These are phyloP conservation scores for Scomber japonicus DNA, from an alignment of 2,113 vertebrate genomes.

Conservation along the genomic window DNA sequence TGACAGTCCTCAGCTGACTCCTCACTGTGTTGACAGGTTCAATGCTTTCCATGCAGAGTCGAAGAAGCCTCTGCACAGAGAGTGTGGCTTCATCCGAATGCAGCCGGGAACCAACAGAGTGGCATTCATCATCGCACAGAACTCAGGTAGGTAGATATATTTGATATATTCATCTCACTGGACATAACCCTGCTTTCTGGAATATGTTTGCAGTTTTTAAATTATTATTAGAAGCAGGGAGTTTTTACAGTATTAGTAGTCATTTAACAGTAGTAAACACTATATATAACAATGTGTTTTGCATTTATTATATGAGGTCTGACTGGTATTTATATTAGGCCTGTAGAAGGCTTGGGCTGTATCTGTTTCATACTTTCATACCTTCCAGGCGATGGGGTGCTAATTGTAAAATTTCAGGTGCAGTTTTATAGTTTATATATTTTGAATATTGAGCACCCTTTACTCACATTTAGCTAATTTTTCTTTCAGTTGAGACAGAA, in stretches of 20 bases:
- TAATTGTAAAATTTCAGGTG: too few relatives aligned
- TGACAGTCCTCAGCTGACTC: background rate
- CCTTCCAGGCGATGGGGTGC: too few relatives aligned
- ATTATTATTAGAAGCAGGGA: background rate
- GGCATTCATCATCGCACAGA: slow-evolving; percentile 96
- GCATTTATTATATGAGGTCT: background rate
- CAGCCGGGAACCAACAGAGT: slow-evolving; percentile 93
- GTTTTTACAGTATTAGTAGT: too few relatives aligned
- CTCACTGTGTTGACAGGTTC: slow-evolving; percentile 86
- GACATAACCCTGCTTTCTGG: too few relatives aligned
- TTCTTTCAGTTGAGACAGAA: too few relatives aligned
- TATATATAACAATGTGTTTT: background rate
- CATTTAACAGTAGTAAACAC: background rate
- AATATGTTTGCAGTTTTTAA: too few relatives aligned
- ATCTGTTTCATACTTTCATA: too few relatives aligned
- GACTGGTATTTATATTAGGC: background rate
- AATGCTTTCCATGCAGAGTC: slow-evolving; percentile 91
- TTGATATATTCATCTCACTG: background rate
- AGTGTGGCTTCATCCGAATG: slow-evolving; percentile 94
- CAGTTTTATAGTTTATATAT: too few relatives aligned
- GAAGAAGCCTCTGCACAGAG: slow-evolving; percentile 93
- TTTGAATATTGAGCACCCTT: too few relatives aligned
- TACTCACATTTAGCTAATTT: too few relatives aligned
- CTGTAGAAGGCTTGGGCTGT: too few relatives aligned
- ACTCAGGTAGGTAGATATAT: slow-evolving; percentile 92